Evolutionary conservation across 2,797 vertebrate species (phyloP), one percentile per base, ranked within the genome.

Genomic region (Muscicapa striata): DNA sequence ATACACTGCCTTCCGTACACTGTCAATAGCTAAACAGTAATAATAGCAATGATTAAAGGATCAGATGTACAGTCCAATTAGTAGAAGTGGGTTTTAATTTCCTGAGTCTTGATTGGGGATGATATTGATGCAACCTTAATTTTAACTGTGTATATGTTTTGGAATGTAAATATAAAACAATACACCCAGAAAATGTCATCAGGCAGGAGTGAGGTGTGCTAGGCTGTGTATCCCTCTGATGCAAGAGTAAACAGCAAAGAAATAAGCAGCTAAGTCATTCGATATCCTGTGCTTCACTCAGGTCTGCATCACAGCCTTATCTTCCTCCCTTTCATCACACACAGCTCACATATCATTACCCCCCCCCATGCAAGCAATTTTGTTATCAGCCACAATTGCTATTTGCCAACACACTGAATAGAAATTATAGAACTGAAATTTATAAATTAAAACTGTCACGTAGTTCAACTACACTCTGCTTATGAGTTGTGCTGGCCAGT

Each of bases 121-220:
- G n/a, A 62, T 90, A 89, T 69, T 75, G 61, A 84, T 81, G 75
- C 69, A 79, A 59, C 77, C 43, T 64, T 95, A 73, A 93, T 93
- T 92, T 94, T 95, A 84, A 51, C 64, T 77, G 73, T 74, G 75
- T 95, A 34, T 92, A 70, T 58, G 19, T 93, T 96, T 93, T 93
- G 57, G 91, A 87, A 89, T 89, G 66, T 91, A 93, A 95, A 87
- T 92, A 94, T 80, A 61, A 86, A 88, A 1, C 61, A 88, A 46
- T 20, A 32, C 30, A 67, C 69, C 38, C 0, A 0, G 63, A 72
- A 87, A 84, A 90, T 45, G 63, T 45, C 52, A 80, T 73, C 38
- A 82, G 48, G 45, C 8, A 0, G 24, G 36, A 88, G 52, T 34
- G 51, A 89, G 87, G 78, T 81, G 67, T 84, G 83, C 51, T 91